Percentiles rank a stretch among this genome's conserved stretches.
These are phyloP conservation scores for Bhutanitis thaidina DNA, from an alignment of 2,888 invertebrate genomes.

Conservation along the genomic window DNA sequence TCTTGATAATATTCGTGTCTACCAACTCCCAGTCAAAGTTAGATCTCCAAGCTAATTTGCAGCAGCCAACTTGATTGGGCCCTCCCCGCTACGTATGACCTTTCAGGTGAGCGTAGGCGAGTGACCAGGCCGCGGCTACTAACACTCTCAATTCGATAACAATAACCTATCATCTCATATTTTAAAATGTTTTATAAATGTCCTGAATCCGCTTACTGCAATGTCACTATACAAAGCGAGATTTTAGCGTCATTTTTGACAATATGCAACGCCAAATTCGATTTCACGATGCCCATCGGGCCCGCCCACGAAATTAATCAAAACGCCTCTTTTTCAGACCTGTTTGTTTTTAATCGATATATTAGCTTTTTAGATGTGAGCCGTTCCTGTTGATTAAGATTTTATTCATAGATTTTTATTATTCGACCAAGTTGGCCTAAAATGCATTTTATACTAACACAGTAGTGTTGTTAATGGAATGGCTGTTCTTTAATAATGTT, in stretches of 20 bases:
- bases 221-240: constrained; percentile 40
- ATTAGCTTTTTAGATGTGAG: constrained; percentile 54
- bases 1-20: no score
- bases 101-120: no score
- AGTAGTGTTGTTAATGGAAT: not conserved
- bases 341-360: constrained; percentile 67
- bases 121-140: no score
- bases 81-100: no score
- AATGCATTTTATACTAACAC: not conserved
- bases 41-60: no score
- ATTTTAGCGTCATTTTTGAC: constrained; percentile 65
- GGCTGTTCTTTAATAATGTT: not conserved
- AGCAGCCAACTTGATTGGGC: no score
- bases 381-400: constrained; percentile 70
- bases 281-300: constrained; percentile 43
- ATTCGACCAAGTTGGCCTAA: constrained; percentile 26
- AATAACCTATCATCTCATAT: no score
- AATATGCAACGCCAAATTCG: constrained; percentile 58
- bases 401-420: constrained; percentile 65
- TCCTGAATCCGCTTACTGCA: no score
- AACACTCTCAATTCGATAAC: no score
- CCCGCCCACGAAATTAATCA: constrained; percentile 71
- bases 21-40: no score
- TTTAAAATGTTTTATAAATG: no score
- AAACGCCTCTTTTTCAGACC: constrained; percentile 68